Evolutionary conservation across 30 jellyfish, hydroid and myxozoan genomes (phyloP).

Genomic region (Aurelia aurita): DNA sequence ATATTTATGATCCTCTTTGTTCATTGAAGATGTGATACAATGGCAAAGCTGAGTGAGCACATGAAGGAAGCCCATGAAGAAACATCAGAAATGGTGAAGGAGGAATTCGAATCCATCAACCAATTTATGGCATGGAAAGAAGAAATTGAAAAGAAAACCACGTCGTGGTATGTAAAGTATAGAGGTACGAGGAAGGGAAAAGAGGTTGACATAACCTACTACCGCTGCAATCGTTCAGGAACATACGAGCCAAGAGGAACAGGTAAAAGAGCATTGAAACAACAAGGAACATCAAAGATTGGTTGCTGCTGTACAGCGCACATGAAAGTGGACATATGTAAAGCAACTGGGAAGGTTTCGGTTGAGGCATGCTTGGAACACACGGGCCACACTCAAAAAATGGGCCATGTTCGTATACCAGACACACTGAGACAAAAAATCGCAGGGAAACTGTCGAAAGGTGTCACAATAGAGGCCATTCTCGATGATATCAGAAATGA

Average conservation of each 20-base stretch:
- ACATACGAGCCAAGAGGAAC: constrained; percentile 32
- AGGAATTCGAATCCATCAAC: neutral
- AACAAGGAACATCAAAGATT: constrained; percentile 44
- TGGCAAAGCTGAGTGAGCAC: neutral
- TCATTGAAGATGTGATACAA: neutral
- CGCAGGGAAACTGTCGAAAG: constrained; percentile 20
- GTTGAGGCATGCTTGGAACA: neutral
- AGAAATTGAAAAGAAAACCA: constrained; percentile 9
- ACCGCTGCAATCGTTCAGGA: constrained; percentile 50
- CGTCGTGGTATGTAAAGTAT: constrained; percentile 25
- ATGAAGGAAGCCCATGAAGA: neutral
- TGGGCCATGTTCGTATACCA: constrained; percentile 17
- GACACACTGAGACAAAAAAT: constrained; percentile 3
- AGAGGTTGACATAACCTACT: constrained; percentile 6
- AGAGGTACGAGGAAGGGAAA: constrained; percentile 37
- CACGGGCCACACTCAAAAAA: constrained; percentile 3
- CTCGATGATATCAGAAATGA: neutral
- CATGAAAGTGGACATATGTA: constrained; percentile 34
- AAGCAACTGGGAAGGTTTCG: constrained; percentile 8
- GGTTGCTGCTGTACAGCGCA: constrained; percentile 47
- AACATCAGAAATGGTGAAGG: neutral
- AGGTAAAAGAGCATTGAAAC: constrained; percentile 44
- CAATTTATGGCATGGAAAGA: constrained; percentile 35
- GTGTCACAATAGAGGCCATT: constrained; percentile 11
- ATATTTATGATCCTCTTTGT: neutral